phyloP scores from a whole-genome alignment of 2,113 vertebrate species.

The Felis catus region DNA sequence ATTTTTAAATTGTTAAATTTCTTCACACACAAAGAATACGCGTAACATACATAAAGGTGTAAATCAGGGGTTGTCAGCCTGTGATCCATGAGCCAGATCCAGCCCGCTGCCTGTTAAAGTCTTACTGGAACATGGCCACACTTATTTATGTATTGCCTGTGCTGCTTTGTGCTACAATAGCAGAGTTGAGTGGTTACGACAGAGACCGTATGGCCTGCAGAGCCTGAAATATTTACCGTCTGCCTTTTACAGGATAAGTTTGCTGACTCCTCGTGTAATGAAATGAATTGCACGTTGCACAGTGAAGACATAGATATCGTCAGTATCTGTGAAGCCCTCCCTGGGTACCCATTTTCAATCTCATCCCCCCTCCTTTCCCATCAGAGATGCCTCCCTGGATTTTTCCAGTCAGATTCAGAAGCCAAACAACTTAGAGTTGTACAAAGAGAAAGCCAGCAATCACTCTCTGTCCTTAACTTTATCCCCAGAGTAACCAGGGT shows the following conservation, averaged over 20 bases:
- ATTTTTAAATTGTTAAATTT: constrained; percentile 40
- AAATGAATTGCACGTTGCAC: not conserved
- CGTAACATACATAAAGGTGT: not conserved
- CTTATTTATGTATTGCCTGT: not conserved
- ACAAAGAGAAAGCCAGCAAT: not conserved
- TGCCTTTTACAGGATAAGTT: not conserved
- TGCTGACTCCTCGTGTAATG: not conserved
- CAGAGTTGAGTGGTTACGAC: not conserved
- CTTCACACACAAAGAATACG: not conserved
- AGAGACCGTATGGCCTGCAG: not conserved
- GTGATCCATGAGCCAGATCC: not conserved
- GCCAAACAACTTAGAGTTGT: not conserved
- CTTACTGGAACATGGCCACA: not conserved
- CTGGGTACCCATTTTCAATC: not conserved
- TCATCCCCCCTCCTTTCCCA: not conserved
- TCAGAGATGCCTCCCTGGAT: not conserved
- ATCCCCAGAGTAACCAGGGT: not conserved
- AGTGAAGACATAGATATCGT: not conserved
- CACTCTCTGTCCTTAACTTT: not conserved
- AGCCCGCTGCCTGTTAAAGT: not conserved
- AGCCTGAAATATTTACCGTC: not conserved
- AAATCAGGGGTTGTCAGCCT: not conserved
- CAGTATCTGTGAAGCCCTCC: not conserved
- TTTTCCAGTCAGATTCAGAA: constrained; percentile 40
- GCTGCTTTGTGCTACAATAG: not conserved